Conservation (phyloP, 2,888 invertebrate genomes). For the Proisotoma minuta region DNA sequence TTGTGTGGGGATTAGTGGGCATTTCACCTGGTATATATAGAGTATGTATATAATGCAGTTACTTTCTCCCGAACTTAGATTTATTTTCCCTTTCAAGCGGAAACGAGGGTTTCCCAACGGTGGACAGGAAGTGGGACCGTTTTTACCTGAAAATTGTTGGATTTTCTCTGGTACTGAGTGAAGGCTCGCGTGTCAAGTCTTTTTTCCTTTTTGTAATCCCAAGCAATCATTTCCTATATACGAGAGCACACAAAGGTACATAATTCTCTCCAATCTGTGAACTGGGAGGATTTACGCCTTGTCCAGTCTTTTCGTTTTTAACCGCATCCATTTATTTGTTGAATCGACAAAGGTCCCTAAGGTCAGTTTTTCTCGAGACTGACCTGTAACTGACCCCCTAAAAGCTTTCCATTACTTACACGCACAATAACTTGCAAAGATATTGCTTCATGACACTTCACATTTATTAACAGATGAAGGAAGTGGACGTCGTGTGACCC, state of each 20-base stretch:
- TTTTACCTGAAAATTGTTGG: conserved; percentile 2
- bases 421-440: neutral
- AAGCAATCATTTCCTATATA: conserved; percentile 4
- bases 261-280: neutral
- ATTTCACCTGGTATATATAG: no score
- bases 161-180: neutral
- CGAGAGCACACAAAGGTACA: neutral
- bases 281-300: neutral
- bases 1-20: no score
- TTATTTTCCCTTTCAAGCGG: no score
- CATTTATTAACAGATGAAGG: no score
- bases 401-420: neutral
- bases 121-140: conserved; percentile 7
- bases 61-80: no score
- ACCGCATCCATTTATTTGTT: neutral
- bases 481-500: no score
- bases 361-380: neutral
- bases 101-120: conserved; percentile 3
- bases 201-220: neutral
- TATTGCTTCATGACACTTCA: no score
- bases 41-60: no score
- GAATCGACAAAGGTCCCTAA: neutral
- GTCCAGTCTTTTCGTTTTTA: neutral
- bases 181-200: conserved; percentile 5
- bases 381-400: neutral